These are phyloP conservation scores for Osmerus mordax DNA, from an alignment of 2,113 vertebrate genomes.

Conservation along the genomic window DNA sequence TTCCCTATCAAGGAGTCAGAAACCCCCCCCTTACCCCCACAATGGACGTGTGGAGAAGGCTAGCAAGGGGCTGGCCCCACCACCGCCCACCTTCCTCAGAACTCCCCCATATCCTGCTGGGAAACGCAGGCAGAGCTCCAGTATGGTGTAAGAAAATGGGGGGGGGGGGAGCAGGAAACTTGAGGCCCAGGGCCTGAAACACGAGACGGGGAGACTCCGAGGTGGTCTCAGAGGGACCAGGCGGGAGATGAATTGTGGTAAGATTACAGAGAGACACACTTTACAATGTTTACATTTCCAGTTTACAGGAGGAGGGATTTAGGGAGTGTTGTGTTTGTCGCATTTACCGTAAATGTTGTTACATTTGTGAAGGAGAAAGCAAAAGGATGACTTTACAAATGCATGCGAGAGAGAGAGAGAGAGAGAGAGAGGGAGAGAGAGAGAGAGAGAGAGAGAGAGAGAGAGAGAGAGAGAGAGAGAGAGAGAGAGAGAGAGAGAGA, in stretches of 20 bases:
- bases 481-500: too few relatives aligned
- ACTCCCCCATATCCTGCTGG: slow-evolving; percentile 44
- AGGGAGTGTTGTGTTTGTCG: too few relatives aligned
- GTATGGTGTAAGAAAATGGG: slow-evolving; percentile 63
- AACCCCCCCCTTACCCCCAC: slow-evolving; percentile 69
- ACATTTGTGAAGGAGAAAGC: too few relatives aligned
- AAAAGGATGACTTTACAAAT: too few relatives aligned
- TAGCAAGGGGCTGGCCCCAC: slow-evolving; percentile 44
- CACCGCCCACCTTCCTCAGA: slow-evolving; percentile 38
- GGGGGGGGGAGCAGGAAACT: slow-evolving; percentile 36
- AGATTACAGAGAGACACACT: slow-evolving; percentile 29
- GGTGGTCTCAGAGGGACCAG: slow-evolving; percentile 52
- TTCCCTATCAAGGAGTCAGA: slow-evolving; percentile 54
- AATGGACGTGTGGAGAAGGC: slow-evolving; percentile 55
- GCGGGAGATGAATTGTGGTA: slow-evolving; percentile 59
- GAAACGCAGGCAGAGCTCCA: slow-evolving; percentile 63
- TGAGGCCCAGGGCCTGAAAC: slow-evolving; percentile 55
- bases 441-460: too few relatives aligned
- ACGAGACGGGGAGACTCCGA: slow-evolving; percentile 53
- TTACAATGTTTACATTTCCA: slow-evolving; percentile 1
- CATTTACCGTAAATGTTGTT: too few relatives aligned
- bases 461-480: too few relatives aligned
- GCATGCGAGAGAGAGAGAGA: too few relatives aligned
- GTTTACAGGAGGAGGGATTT: background rate
- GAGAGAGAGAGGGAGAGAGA: too few relatives aligned